phyloP scores from a whole-genome alignment of 2,888 invertebrate genomes.

The Nymphalis c-album region DNA sequence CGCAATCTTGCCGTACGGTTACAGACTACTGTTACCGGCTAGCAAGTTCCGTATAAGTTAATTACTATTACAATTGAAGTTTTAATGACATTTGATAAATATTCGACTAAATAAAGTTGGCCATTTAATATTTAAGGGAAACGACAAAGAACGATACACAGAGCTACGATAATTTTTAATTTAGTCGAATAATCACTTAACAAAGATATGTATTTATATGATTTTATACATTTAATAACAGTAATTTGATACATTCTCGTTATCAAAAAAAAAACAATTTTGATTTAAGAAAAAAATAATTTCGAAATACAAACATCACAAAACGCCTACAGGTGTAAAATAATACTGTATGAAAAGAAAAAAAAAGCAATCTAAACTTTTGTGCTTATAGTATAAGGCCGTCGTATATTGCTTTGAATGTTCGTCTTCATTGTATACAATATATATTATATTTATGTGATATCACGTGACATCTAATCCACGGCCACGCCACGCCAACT shows the following conservation, averaged over 20 bases:
- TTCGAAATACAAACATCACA: constrained; percentile 52
- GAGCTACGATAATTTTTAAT: not conserved
- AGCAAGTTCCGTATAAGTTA: too few species aligned
- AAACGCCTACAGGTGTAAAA: constrained; percentile 51
- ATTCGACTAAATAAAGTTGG: not conserved
- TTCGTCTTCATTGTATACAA: constrained; percentile 35
- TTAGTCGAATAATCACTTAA: not conserved
- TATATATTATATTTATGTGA: constrained; percentile 26
- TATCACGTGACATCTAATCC: constrained; percentile 17
- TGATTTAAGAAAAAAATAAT: constrained; percentile 25
- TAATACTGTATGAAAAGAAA: constrained; percentile 62
- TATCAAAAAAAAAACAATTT: constrained; percentile 20
- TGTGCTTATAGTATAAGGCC: constrained; percentile 65
- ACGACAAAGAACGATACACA: too few species aligned
- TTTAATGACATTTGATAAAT: not conserved
- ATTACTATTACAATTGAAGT: too few species aligned
- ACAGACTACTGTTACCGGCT: too few species aligned
- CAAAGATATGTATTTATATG: constrained; percentile 4
- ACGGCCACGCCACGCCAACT: constrained; percentile 25
- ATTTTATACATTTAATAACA: constrained; percentile 3
- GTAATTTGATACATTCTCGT: not conserved
- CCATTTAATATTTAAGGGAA: too few species aligned
- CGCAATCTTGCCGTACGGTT: too few species aligned
- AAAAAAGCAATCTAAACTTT: constrained; percentile 44
- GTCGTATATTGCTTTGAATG: constrained; percentile 64